These are phyloP conservation scores for Dissostichus mawsoni DNA, from an alignment of 2,113 vertebrate genomes.

Conservation along the genomic window DNA sequence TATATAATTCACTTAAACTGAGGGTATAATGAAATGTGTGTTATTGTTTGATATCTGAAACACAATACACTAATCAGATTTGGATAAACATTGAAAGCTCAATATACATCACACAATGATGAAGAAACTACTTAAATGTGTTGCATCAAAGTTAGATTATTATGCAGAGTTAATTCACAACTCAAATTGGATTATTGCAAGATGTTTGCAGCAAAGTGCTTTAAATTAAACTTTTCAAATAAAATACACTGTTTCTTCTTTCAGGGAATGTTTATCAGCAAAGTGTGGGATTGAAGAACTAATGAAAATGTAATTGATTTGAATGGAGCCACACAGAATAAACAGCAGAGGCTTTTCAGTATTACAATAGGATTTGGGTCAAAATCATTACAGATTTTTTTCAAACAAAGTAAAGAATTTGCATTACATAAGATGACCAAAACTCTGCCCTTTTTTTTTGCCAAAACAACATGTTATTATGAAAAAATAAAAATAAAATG, in stretches of 20 bases:
- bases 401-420: not conserved
- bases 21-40: conserved; percentile 22
- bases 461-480: too few species aligned
- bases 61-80: not conserved
- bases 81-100: conserved; percentile 16
- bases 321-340: not conserved
- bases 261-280: not conserved
- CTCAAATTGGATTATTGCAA: not conserved
- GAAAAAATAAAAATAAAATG: not conserved
- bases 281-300: not conserved
- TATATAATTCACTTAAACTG: conserved; percentile 29
- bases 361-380: not conserved
- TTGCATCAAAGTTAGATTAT: not conserved
- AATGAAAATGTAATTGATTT: not conserved
- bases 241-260: not conserved
- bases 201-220: not conserved
- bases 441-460: too few species aligned
- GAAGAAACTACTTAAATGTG: not conserved
- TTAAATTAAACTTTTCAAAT: not conserved
- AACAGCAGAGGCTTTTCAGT: not conserved
- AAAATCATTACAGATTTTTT: not conserved
- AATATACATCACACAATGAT: not conserved
- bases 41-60: conserved; percentile 33
- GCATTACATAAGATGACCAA: not conserved
- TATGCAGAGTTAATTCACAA: not conserved